Evolutionary conservation across 2,113 vertebrate species (phyloP), one percentile per base, ranked within the genome.

Genomic region (Phrynosoma blainvillii): DNA sequence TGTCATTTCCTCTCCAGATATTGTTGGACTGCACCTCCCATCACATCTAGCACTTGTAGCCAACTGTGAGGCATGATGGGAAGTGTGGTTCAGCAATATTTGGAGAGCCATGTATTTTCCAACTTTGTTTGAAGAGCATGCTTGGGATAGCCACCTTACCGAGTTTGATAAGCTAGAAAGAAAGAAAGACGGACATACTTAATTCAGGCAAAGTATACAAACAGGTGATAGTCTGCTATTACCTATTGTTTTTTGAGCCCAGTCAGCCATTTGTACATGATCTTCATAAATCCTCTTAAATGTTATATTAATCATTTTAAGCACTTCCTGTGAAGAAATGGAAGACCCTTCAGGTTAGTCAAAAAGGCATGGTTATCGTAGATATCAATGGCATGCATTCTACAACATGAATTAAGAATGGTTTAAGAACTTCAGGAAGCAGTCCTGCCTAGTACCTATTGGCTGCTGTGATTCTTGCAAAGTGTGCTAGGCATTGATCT

Each of bases 241-340:
- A 89, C 89, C 89, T 83, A 89, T 62, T 18, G 84, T 71, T 47
- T 86, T 89, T 82, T 86, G 84, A 78, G 89, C 89, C 89, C 89
- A 89, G 20, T 89, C 89, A 83, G 89, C 62, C 89, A 83, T 89
- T 59, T 89, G 89, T 47, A 89, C 66, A 32, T 73, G 79, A 8
- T 89, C 89, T 36, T 89, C 89, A 86, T 86, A 89, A 14, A 83
- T 76, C 74, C 86, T 89, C 84, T 83, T 89, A 87, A 89, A 83
- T 83, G 84, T 47, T 73, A 42, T 36, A 71, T 79, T 83, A 52
- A 86, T 71, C 54, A 83, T 73, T 70, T 54, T 11, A 1, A 83
- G 36, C 65, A 86, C 52, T 86, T 86, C 47, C 89, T 89, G 84
- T 70, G 42, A 56, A 84, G 30, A 36, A 68, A 27, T 6, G 30